A percentile compares a stretch with the other conserved stretches of the same genome.
phyloP scores from a whole-genome alignment of 2,888 invertebrate genomes.

The Drosophila tripunctata region DNA sequence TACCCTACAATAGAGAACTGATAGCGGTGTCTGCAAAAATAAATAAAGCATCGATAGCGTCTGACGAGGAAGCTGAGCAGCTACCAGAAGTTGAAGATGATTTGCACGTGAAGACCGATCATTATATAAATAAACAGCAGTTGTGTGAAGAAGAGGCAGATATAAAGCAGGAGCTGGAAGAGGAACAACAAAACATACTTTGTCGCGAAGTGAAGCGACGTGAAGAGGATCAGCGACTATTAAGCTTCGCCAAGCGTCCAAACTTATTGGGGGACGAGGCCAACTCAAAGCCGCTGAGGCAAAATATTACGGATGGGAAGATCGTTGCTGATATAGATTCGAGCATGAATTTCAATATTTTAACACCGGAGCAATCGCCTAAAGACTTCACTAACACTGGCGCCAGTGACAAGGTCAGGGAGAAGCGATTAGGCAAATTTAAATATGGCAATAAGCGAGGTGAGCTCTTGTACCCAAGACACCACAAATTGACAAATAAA shows the following conservation, averaged over 20 bases:
- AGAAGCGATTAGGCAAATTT: slow-evolving; percentile 84
- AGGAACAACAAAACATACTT: slow-evolving; percentile 69
- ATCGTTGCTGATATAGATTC: slow-evolving; percentile 18
- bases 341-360: slow-evolving; percentile 66
- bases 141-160: slow-evolving; percentile 71
- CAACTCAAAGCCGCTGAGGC: neutral
- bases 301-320: neutral
- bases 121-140: slow-evolving; percentile 67
- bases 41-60: slow-evolving; percentile 14
- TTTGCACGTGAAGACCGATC: slow-evolving; percentile 68
- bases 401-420: slow-evolving; percentile 74
- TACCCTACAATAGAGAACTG: slow-evolving; percentile 28
- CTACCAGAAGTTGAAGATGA: slow-evolving; percentile 70
- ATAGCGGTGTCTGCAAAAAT: slow-evolving; percentile 26
- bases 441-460: slow-evolving; percentile 86
- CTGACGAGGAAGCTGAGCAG: slow-evolving; percentile 28
- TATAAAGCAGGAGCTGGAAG: slow-evolving; percentile 60
- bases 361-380: slow-evolving; percentile 80
- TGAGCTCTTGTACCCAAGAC: slow-evolving; percentile 74
- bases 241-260: slow-evolving; percentile 75
- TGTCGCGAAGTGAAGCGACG: slow-evolving; percentile 75
- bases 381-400: slow-evolving; percentile 58
- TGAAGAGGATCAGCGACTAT: slow-evolving; percentile 75
- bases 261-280: slow-evolving; percentile 45
- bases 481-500: slow-evolving; percentile 20